Percentiles rank a stretch among this genome's conserved stretches.
These are phyloP conservation scores for Galerucella nymphaeae DNA, from an alignment of 2,888 invertebrate genomes.

Conservation along the genomic window DNA sequence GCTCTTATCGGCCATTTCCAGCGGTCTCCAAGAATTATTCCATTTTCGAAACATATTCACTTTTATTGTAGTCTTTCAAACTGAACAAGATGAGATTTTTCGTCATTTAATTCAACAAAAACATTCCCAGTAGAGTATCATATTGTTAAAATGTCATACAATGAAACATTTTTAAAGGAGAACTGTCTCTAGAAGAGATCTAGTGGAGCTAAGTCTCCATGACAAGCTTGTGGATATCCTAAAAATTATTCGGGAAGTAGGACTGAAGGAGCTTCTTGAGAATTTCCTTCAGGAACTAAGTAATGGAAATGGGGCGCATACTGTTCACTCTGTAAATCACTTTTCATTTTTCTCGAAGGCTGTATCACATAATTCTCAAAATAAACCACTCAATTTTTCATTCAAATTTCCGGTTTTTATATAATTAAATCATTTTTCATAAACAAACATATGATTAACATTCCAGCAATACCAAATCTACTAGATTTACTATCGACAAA, in stretches of 20 bases:
- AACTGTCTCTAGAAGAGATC: no score
- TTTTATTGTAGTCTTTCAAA: slow-evolving; percentile 30
- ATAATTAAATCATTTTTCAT: slow-evolving; percentile 7
- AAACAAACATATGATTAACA: slow-evolving; percentile 17
- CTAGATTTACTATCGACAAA: slow-evolving; percentile 20
- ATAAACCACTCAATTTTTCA: neutral
- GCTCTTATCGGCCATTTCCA: slow-evolving; percentile 40
- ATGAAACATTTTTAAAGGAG: no score
- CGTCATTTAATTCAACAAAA: slow-evolving; percentile 11
- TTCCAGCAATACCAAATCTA: slow-evolving; percentile 14
- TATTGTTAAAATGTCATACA: no score
- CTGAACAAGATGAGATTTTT: slow-evolving; percentile 6
- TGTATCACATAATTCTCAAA: neutral
- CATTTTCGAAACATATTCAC: slow-evolving; percentile 33
- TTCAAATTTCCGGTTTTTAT: neutral
- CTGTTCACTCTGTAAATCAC: neutral
- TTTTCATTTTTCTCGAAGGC: neutral
- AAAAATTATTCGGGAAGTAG: no score
- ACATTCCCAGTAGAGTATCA: neutral
- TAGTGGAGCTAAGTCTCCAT: no score
- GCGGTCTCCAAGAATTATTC: slow-evolving; percentile 35
- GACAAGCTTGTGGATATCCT: no score
- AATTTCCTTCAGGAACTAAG: no score
- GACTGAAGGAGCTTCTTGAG: no score
- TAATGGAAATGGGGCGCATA: neutral